Evolutionary conservation across 2,888 invertebrate species (phyloP), one percentile per base, ranked within the genome.

Genomic region (Drosophila nr. perissopoda): DNA sequence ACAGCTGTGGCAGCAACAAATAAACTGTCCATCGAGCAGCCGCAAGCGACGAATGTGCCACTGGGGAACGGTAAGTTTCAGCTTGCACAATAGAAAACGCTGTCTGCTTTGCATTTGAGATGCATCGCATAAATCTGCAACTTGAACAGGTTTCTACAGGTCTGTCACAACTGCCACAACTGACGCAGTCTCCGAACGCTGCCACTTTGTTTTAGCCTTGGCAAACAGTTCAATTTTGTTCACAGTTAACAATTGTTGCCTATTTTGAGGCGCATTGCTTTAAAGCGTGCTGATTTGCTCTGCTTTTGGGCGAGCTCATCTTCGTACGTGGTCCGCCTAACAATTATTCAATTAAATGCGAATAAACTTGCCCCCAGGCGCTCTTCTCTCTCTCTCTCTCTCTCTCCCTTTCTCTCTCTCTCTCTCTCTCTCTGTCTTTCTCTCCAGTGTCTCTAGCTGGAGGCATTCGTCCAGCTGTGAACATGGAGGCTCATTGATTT

Each of bases 331-430:
- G 90, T 83, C 88, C 89, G 92, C 88, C 85, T 91, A 92, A 87
- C 90, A 92, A 92, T 92, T 92, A 92, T 92, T 92, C 92, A 92
- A 92, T 92, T 92, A 92, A 92, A 92, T 92, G 91, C 89, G 89
- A 90, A 92, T 91, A 91, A 91, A 89, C 87, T 79, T 81, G 83
- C 85, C 91, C 81, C 79, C 34, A 49, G 51, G 72, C 64, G 18
- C 31, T 18, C 1, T 29, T 77, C 81, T 71, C 71, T 21, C 27
- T 29, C 4, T 31, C 31, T 31, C 31, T 8, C 29, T 38, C 31
- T 18, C 25, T 21, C 13, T 18, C 10, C 8, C 29, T 7, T 13
- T 31, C n/a, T 8, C 18, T 34, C 11, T 16, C 49, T 21, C 29
- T 21, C 57, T 13, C 16, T 25, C 34, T 63, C 16, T 29, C 21